phyloP scores from a whole-genome alignment of 2,797 vertebrate genomes.

The Iguana delicatissima region DNA sequence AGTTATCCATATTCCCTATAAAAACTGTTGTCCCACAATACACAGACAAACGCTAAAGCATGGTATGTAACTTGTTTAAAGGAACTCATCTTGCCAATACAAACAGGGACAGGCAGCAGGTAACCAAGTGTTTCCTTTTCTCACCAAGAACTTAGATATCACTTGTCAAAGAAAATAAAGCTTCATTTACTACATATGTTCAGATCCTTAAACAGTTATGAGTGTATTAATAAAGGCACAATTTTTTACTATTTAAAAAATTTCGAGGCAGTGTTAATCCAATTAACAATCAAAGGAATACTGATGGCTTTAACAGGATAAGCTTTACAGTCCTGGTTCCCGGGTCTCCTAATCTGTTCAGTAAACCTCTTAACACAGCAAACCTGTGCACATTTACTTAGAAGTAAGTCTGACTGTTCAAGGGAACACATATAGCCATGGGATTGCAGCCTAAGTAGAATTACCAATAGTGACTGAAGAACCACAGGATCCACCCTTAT shows the following conservation, averaged over 20 bases:
- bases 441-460: neutral
- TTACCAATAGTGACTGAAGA: neutral
- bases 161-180: neutral
- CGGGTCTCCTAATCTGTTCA: neutral
- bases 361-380: neutral
- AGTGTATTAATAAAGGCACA: neutral
- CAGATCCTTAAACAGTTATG: neutral
- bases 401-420: neutral
- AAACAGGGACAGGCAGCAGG: neutral
- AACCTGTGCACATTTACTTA: neutral
- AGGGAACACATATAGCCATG: neutral
- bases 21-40: neutral
- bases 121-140: neutral
- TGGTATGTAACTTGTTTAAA: neutral
- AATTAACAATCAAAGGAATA: neutral
- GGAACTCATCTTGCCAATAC: neutral
- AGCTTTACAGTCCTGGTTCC: neutral
- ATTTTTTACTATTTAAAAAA: neutral
- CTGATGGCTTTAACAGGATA: neutral
- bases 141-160: neutral
- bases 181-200: neutral
- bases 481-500: neutral
- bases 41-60: neutral
- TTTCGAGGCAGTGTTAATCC: neutral
- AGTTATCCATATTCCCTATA: conserved; percentile 6